Evolutionary conservation across 1,140 invertebrate genomes (phyloP), one percentile per base, ranked within the genome.

Genomic region (Trinorchestia longiramus): DNA sequence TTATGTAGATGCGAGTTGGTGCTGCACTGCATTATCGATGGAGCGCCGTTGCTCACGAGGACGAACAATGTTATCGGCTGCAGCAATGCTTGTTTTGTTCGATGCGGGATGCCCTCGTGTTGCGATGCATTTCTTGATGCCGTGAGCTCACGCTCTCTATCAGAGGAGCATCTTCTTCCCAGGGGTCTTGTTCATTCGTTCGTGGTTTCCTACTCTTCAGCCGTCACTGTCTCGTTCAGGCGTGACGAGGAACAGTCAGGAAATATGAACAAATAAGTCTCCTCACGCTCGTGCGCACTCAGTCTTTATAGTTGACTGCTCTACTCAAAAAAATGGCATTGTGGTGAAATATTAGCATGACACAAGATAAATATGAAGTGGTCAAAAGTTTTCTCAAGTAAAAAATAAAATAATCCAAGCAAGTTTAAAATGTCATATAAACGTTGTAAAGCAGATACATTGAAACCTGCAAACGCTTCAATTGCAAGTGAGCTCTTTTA

Each of bases 51-150:
- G 36, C 88, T 90, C 88, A 90, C 88, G 88, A 90, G 88, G 15
- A 3, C 88, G 41, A 90, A 90, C 88, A 90, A 90, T 90, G 88
- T 90, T 90, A 90, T 90, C 88, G 88, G 88, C 88, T 90, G 88
- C 88, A 90, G 88, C 43, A 90, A 90, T 41, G 15, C n/a, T 41
- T 90, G 42, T 36, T 90, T 90, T 90, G 88, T 41, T 42, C 88
- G 43, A 36, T 77, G 43, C 88, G 43, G 43, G 88, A 90, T 43
- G 88, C 43, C 88, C 43, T 90, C 43, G 6, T 42, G 4, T 42
- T 90, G 88, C n/a, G 88, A 90, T 43, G n/a, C 88, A 90, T 90
- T 90, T 43, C 88, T 41, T 4, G 88, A 90, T 90, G 88, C 88
- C 43, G 88, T 90, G 41, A 1, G n/a, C 88, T 11, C 43, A 41